Base-by-base conservation (phyloP, 2,113 vertebrate genomes). In the Triplophysa siluroides region DNA sequence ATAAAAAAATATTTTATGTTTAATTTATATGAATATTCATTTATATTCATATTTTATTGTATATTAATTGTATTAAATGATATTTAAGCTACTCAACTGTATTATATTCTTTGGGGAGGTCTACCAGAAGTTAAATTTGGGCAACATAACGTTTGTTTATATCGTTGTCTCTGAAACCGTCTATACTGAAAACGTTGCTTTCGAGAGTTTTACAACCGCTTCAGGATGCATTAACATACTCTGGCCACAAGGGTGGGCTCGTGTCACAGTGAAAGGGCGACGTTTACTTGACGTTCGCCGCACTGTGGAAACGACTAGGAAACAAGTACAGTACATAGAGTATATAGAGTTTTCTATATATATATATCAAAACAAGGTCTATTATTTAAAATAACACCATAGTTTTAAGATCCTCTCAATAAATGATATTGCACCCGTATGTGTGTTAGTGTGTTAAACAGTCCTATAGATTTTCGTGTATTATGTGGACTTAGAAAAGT, bases 211-310 rank as follows among this genome's bases (percentile, higher is more conserved):
- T 76, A 38, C 19, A 24, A 52, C 74, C 29, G 60, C 23, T 65
- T 76, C 54, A 63, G 71, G 80, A 41, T 78, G 80, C 82, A 72
- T 78, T 77, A 83, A 80, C 71, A 84, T 84, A 33, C 41, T 83
- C 83, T 85, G 83, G 88, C 90, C 93, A 91, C 90, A 84, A 78
- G 88, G 88, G 83, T 90, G 90, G 80, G 88, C 88, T 89, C 87
- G 86, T 88, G 86, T 92, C 90, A 92, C 91, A 92, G 90, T 93
- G 90, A 91, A 89, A 89, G 83, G 80, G 75, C 81, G 70, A 83
- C 76, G 11, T n/a, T 65, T 47, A 56, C 65, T n/a, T 62, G 56
- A 54, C 52, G 23, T 76, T 21, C 43, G 18, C 43, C 74, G 12
- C 33, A 74, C 73, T 75, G 73, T 75, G 73, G 62, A 52, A 38